phyloP scores from a whole-genome alignment of 2,113 vertebrate genomes.

The Enhydra lutris region DNA sequence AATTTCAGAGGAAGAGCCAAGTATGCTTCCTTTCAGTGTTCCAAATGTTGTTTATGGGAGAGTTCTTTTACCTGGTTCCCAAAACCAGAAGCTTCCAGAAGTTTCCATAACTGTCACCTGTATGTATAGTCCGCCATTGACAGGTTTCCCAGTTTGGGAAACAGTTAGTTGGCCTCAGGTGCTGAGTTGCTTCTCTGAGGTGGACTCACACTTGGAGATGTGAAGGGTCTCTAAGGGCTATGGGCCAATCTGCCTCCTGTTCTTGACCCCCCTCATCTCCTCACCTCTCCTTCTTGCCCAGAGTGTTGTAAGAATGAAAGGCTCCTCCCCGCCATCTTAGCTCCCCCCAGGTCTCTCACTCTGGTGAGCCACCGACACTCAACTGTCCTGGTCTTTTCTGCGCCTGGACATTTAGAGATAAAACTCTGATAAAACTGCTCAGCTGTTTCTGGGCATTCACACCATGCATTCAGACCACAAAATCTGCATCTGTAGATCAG shows the following conservation, averaged over 20 bases:
- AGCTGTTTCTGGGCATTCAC: not conserved
- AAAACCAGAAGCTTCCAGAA: not conserved
- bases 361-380: not conserved
- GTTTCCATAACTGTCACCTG: not conserved
- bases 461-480: not conserved
- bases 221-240: not conserved
- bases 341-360: not conserved
- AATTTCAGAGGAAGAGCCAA: not conserved
- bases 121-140: rapidly evolving
- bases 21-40: not conserved
- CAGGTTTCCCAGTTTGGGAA: not conserved
- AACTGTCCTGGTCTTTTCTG: not conserved
- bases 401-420: not conserved
- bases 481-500: not conserved
- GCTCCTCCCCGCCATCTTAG: not conserved
- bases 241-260: not conserved
- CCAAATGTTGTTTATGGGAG: not conserved
- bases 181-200: not conserved
- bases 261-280: rapidly evolving
- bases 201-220: not conserved
- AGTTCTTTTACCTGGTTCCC: not conserved
- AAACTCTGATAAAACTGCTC: not conserved
- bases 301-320: not conserved
- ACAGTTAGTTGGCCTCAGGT: not conserved
- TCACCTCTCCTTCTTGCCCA: not conserved